Percentiles rank a stretch among this genome's conserved stretches.
phyloP scores from a whole-genome alignment of 2,113 vertebrate species.

The Platycercus adscitus region DNA sequence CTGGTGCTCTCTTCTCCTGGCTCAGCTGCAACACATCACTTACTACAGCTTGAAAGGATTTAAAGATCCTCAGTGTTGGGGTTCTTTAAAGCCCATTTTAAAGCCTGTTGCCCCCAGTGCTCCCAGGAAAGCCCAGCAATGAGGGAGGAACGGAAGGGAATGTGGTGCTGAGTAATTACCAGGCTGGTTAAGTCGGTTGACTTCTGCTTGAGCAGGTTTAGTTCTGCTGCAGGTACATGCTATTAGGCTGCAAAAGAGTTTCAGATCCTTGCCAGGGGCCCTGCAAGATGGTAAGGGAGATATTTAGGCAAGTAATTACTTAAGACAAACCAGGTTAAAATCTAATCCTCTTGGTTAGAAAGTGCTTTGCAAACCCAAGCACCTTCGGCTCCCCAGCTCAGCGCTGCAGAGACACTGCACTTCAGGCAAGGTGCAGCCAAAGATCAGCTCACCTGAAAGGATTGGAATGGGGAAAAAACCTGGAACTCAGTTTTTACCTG shows the following conservation, averaged over 20 bases:
- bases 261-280: neutral
- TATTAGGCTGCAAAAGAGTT: neutral
- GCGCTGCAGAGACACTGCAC: neutral
- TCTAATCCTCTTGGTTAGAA: neutral
- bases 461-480: neutral
- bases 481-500: neutral
- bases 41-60: neutral
- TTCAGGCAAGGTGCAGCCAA: neutral
- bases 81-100: neutral
- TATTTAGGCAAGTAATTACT: neutral
- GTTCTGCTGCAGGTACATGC: neutral
- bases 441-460: neutral
- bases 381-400: neutral
- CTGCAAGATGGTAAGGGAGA: neutral
- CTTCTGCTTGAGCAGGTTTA: neutral
- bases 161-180: neutral
- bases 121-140: neutral
- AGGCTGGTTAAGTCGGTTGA: neutral
- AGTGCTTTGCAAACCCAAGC: neutral
- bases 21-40: neutral
- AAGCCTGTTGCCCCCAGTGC: neutral
- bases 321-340: neutral
- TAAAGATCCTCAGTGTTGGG: neutral
- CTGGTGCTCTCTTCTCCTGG: neutral
- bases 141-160: neutral